Evolutionary conservation across 2,113 vertebrate genomes (phyloP).

Genomic region (Dasyprocta punctata): DNA sequence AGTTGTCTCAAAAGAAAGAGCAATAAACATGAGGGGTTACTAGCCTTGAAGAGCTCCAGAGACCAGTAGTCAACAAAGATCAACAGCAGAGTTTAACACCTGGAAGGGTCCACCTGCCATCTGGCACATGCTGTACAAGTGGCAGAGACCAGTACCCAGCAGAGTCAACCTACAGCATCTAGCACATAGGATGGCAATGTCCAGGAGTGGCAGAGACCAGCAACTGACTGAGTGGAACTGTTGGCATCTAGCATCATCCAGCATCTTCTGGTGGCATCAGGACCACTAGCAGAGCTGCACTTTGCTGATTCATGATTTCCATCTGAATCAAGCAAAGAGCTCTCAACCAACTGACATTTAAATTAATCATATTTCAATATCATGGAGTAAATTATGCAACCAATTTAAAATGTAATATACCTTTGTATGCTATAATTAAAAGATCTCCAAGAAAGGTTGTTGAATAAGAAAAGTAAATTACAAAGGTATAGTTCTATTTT

Average conservation of each 20-base stretch:
- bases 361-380: constrained; percentile 34
- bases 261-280: not conserved
- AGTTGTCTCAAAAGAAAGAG: not conserved
- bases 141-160: not conserved
- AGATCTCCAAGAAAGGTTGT: not conserved
- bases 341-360: not conserved
- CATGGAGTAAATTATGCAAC: not conserved
- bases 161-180: not conserved
- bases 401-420: not conserved
- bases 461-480: constrained; percentile 18
- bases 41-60: not conserved
- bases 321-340: not conserved
- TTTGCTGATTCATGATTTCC: not conserved
- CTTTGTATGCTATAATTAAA: constrained; percentile 16
- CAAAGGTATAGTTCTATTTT: not conserved
- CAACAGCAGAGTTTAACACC: not conserved
- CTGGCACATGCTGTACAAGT: not conserved
- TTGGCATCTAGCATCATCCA: not conserved
- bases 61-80: not conserved
- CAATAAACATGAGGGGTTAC: not conserved
- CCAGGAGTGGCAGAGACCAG: not conserved
- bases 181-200: not conserved
- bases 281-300: not conserved
- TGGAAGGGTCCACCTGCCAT: not conserved
- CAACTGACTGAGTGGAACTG: not conserved